A percentile compares a stretch with the other conserved stretches of the same genome.
Evolutionary conservation across 2,113 vertebrate species (phyloP).

Genomic region (Tragelaphus scriptus): DNA sequence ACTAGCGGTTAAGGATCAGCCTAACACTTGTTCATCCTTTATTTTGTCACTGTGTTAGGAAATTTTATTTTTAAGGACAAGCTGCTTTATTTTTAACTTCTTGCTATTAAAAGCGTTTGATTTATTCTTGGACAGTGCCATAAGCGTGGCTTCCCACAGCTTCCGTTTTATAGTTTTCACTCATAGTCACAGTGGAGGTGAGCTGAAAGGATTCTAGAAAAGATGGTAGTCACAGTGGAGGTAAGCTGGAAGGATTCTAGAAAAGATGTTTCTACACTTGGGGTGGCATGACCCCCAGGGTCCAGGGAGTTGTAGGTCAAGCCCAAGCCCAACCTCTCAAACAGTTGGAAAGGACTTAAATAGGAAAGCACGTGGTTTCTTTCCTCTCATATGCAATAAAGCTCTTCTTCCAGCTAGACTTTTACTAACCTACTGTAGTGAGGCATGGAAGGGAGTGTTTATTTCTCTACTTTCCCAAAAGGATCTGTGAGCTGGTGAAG

Average conservation of each 20-base stretch:
- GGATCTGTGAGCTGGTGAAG: not conserved
- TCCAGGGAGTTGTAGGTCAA: not conserved
- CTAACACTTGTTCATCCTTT: not conserved
- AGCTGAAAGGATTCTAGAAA: not conserved
- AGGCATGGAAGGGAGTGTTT: not conserved
- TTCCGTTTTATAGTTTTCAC: not conserved
- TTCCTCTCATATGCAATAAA: not conserved
- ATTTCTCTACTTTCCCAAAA: not conserved
- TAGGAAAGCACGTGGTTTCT: constrained; percentile 9
- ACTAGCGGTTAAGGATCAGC: not conserved
- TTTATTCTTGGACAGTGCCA: constrained; percentile 5
- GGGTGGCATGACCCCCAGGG: not conserved
- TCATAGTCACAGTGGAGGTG: not conserved
- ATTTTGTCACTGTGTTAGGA: constrained; percentile 14
- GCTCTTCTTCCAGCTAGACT: not conserved
- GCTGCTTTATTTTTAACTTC: constrained; percentile 57
- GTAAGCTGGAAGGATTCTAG: not conserved
- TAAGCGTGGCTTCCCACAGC: constrained; percentile 8
- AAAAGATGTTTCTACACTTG: not conserved
- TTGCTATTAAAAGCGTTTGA: constrained; percentile 50
- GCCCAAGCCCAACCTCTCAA: not conserved
- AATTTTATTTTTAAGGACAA: constrained; percentile 61
- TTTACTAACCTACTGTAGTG: not conserved
- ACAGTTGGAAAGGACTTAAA: not conserved
- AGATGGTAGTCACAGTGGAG: not conserved